A percentile compares a stretch with the other conserved stretches of the same genome.
phyloP scores from a whole-genome alignment of 2,797 vertebrate genomes.

The Chaenodraco wilsoni region DNA sequence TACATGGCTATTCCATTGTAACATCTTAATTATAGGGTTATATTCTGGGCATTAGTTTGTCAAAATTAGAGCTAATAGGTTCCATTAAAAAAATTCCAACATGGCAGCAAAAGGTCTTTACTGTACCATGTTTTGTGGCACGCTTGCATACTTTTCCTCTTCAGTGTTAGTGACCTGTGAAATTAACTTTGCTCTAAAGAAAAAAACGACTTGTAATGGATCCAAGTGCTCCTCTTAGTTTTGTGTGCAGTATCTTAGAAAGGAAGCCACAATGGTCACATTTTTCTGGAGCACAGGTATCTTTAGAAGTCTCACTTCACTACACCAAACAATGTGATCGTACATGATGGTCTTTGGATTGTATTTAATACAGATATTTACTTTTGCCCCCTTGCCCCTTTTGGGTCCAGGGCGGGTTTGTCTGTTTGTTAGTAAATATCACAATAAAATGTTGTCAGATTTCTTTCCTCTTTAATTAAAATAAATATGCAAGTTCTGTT shows the following conservation, averaged over 20 bases:
- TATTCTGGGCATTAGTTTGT: background rate
- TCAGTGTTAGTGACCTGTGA: constrained; percentile 27
- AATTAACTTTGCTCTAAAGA: constrained; percentile 21
- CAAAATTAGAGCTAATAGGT: background rate
- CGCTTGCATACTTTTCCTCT: background rate
- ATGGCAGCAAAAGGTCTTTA: background rate
- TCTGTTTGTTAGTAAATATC: too few relatives aligned
- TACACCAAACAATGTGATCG: background rate
- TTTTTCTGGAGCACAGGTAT: background rate
- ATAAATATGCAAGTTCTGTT: too few relatives aligned
- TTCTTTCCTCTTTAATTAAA: too few relatives aligned
- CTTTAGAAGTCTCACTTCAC: background rate
- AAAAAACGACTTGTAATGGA: background rate
- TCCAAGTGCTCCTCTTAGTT: constrained; percentile 8
- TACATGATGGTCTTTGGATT: background rate
- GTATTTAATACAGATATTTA: background rate
- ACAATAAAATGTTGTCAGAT: too few relatives aligned
- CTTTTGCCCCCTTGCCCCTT: too few relatives aligned
- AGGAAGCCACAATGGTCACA: background rate
- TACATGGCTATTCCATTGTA: constrained; percentile 3
- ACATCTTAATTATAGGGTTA: constrained; percentile 2
- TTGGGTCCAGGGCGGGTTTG: background rate
- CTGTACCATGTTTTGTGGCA: background rate
- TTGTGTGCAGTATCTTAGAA: background rate
- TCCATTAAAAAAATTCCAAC: background rate